These are phyloP conservation scores for Drosophila jambulina DNA, from an alignment of 1,140 invertebrate genomes.

Conservation along the genomic window DNA sequence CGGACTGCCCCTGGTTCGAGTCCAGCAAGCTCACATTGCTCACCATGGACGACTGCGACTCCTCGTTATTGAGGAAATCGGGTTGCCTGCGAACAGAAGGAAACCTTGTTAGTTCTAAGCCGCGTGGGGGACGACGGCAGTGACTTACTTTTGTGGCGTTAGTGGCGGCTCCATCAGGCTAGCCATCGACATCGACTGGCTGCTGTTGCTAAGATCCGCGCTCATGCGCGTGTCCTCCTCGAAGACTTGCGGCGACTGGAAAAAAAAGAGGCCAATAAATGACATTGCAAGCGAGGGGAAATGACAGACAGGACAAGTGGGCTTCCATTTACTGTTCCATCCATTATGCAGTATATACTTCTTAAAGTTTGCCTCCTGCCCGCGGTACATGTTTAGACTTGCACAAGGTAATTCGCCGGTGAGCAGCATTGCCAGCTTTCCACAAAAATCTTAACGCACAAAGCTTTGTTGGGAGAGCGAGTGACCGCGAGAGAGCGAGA, in stretches of 20 bases:
- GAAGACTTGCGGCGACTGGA: conserved; percentile 87
- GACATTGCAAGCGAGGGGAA: neutral
- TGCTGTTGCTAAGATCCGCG: conserved; percentile 87
- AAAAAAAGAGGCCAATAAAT: neutral
- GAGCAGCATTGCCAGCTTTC: conserved; percentile 56
- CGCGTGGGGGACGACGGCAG: neutral
- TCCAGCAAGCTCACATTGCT: conserved; percentile 86
- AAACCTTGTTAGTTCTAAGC: neutral
- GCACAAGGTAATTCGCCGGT: conserved; percentile 1
- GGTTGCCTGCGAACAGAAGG: conserved; percentile 52
- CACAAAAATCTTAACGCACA: conserved; percentile 9
- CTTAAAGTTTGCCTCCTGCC: neutral
- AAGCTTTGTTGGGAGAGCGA: conserved; percentile 17
- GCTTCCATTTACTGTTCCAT: neutral
- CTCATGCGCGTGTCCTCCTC: conserved; percentile 96
- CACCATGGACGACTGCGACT: conserved; percentile 91
- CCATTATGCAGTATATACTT: neutral
- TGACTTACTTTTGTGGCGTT: conserved; percentile 71
- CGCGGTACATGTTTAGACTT: conserved; percentile 16
- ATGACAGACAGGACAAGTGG: neutral
- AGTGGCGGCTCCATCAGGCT: conserved; percentile 77
- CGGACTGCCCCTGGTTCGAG: conserved; percentile 69
- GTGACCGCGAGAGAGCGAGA: conserved; percentile 6
- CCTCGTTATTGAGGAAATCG: conserved; percentile 89
- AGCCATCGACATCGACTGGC: conserved; percentile 85